These are phyloP conservation scores for Megatriorchis doriae DNA, from an alignment of 2,113 vertebrate genomes.

Conservation along the genomic window DNA sequence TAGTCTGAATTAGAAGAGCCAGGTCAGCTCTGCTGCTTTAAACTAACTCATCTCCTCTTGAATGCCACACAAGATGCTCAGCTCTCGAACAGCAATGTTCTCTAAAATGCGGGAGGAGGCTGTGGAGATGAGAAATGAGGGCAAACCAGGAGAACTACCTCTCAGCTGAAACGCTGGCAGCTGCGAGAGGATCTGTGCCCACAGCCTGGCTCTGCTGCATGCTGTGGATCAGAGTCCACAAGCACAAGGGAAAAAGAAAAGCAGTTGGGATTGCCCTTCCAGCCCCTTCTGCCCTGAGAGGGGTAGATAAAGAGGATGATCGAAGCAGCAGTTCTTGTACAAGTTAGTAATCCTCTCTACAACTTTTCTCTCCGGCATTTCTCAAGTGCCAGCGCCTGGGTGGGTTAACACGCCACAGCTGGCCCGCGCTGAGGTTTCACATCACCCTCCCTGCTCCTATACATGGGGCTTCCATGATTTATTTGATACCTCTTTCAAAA, in stretches of 20 bases:
- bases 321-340: not conserved
- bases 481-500: not conserved
- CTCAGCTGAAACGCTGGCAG: not conserved
- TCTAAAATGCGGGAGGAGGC: not conserved
- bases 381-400: not conserved
- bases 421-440: not conserved
- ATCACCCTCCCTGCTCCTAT: not conserved
- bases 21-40: not conserved
- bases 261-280: not conserved
- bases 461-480: not conserved
- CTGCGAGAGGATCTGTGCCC: not conserved
- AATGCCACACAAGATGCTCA: not conserved
- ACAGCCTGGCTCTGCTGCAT: not conserved
- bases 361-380: not conserved
- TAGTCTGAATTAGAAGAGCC: not conserved
- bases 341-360: not conserved
- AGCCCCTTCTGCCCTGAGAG: not conserved
- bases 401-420: not conserved
- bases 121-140: not conserved
- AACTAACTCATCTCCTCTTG: not conserved
- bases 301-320: not conserved
- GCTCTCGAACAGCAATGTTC: not conserved
- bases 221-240: not conserved
- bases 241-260: not conserved
- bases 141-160: not conserved